Base-by-base conservation (phyloP, 2,113 vertebrate species). In the Elephantulus edwardii region DNA sequence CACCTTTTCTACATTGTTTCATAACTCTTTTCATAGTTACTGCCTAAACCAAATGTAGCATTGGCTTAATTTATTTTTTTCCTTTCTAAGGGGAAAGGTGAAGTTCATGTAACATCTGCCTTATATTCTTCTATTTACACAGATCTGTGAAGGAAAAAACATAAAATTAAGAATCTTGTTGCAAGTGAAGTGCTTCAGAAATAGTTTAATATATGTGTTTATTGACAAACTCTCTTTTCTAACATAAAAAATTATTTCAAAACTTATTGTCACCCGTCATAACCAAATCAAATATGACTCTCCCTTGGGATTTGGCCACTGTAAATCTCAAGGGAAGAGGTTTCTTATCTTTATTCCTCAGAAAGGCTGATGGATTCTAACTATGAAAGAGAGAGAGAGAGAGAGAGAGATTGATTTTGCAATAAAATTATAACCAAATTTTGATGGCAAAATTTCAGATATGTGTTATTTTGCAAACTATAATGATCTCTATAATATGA, bases 31-130 rank as follows among this genome's bases (percentile, higher is more conserved):
- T 92, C 93, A 77, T 93, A 94, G 92, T 64, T 74, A 74, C 52
- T 95, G 95, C 96, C 60, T 38, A 97, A 97, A 93, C 81, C 84
- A 94, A 97, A 83, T 93, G 88, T 95, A 97, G 96, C 95, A 97
- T 96, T 95, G 83, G 76, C 78, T 97, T 97, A 95, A 96, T 95
- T 97, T 97, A 96, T 97, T 95, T 97, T 96, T n/a, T n/a, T n/a
- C n/a, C n/a, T n/a, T n/a, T 95, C 88, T 92, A 93, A 96, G 94
- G 91, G 58, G 70, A 19, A n/a, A 96, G 93, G 91, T 89, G 95
- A 97, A 95, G 94, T 95, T 97, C 97, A 97, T n/a, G n/a, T 97
- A 97, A 97, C 96, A 95, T 86, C 42, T 38, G 91, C 91, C 91
- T 95, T 95, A 87, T 96, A 91, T 96, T 92, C 79, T 92, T 92